These are phyloP conservation scores for Sebastes hubbsi DNA, from an alignment of 2,797 vertebrate genomes.

Conservation along the genomic window DNA sequence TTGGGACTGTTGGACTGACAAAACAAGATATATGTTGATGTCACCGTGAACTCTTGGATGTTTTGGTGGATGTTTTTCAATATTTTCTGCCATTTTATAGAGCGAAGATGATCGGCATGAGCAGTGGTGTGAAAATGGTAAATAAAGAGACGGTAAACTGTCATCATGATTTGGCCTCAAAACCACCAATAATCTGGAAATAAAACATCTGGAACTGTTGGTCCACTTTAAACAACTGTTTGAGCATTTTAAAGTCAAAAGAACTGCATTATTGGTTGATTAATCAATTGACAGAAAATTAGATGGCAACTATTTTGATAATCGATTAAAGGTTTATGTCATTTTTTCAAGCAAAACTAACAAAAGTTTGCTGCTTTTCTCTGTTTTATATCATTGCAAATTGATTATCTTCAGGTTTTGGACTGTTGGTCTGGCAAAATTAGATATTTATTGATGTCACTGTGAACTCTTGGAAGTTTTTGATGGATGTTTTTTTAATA, in stretches of 20 bases:
- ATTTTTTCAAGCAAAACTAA: neutral
- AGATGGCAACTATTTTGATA: neutral
- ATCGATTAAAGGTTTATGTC: neutral
- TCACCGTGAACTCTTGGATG: neutral
- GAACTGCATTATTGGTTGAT: neutral
- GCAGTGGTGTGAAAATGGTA: neutral
- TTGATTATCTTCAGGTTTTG: neutral
- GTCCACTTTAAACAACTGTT: neutral
- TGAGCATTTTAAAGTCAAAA: neutral
- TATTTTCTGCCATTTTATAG: neutral
- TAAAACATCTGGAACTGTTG: neutral
- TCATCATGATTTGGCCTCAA: slow-evolving; percentile 1
- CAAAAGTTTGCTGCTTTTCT: neutral
- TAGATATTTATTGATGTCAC: neutral
- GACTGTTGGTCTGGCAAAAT: neutral
- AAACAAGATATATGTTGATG: neutral
- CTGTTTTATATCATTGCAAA: neutral
- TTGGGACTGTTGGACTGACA: neutral
- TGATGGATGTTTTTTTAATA: neutral
- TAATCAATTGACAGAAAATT: neutral
- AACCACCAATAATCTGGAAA: neutral
- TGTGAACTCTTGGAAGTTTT: neutral
- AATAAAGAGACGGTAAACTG: slow-evolving; percentile 3
- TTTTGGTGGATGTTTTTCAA: neutral
- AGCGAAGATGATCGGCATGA: slow-evolving; percentile 37